Conservation (phyloP, 2,797 vertebrate genomes). For the Alectoris magna region DNA sequence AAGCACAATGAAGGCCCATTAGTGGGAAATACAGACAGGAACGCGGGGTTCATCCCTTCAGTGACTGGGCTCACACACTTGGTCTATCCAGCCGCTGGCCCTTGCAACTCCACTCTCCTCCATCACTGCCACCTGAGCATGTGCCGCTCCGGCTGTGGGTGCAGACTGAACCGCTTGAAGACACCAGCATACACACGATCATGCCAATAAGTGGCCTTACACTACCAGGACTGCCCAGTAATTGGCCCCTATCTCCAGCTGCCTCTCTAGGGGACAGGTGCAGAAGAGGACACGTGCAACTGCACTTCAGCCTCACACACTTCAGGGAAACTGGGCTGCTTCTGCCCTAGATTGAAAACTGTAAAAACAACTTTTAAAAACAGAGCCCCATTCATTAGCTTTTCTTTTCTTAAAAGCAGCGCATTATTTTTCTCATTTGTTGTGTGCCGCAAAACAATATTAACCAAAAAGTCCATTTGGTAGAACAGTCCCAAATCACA, state of each 20-base stretch:
- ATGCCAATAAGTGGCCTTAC: not conserved
- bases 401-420: not conserved
- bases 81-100: not conserved
- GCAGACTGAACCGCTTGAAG: fast-evolving
- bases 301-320: not conserved
- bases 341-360: not conserved
- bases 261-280: not conserved
- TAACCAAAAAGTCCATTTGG: not conserved
- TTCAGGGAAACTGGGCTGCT: not conserved
- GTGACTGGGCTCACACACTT: fast-evolving
- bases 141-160: fast-evolving
- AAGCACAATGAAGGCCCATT: not conserved
- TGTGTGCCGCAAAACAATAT: not conserved
- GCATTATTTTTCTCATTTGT: not conserved
- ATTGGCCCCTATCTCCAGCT: not conserved
- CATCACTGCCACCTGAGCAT: fast-evolving
- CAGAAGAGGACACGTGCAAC: not conserved
- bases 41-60: fast-evolving
- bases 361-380: not conserved
- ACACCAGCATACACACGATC: fast-evolving
- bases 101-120: not conserved
- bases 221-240: not conserved
- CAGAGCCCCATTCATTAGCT: not conserved
- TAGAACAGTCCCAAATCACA: not conserved
- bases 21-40: not conserved